phyloP scores from a whole-genome alignment of 2,113 vertebrate genomes.

The Perca schrenkii region DNA sequence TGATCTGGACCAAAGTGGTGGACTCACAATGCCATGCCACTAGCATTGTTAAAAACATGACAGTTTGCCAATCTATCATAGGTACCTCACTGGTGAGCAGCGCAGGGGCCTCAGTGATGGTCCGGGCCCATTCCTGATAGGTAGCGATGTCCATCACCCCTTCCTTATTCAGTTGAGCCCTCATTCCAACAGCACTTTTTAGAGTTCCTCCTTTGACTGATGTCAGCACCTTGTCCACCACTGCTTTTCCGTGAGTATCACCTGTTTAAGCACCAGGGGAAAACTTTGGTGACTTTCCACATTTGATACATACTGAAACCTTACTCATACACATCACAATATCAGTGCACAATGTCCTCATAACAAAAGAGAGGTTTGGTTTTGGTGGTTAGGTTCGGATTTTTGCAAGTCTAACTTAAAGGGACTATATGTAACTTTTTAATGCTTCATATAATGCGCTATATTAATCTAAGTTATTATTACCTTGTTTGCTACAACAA shows the following conservation, averaged over 20 bases:
- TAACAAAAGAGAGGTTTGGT: not conserved
- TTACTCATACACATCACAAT: not conserved
- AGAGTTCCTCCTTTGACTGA: constrained; percentile 87
- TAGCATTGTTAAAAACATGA: not conserved
- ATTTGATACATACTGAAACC: not conserved
- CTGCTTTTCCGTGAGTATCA: not conserved
- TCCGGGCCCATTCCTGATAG: constrained; percentile 87
- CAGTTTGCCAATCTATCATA: not conserved
- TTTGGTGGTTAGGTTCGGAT: not conserved
- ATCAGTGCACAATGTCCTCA: not conserved
- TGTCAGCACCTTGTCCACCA: constrained; percentile 87
- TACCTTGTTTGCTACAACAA: too few species aligned
- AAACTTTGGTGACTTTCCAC: not conserved
- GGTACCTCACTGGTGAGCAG: constrained; percentile 82
- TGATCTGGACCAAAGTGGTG: too few species aligned
- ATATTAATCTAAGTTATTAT: too few species aligned
- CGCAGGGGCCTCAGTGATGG: constrained; percentile 82
- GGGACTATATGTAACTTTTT: too few species aligned
- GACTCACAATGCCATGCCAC: too few species aligned
- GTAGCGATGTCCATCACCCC: constrained; percentile 76
- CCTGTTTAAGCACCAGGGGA: constrained; percentile 39
- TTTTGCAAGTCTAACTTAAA: not conserved
- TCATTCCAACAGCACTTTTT: constrained; percentile 80
- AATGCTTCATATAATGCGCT: too few species aligned
- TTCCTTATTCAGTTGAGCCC: constrained; percentile 75